Percentiles rank a stretch among this genome's conserved stretches.
phyloP scores from a whole-genome alignment of 2,888 invertebrate species.

The Leptinotarsa juncta region DNA sequence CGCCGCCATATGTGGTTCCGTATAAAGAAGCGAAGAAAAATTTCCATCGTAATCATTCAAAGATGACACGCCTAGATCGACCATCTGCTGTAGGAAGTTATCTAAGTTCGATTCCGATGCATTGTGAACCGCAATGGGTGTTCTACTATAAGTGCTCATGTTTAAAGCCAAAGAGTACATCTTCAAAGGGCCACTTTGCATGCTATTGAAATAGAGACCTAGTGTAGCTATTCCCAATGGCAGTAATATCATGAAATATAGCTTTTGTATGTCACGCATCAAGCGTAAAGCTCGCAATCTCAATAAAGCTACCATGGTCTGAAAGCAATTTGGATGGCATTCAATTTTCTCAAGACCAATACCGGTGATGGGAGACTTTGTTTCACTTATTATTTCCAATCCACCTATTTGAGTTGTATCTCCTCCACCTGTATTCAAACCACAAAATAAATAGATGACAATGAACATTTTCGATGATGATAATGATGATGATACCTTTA shows the following conservation, averaged over 20 bases:
- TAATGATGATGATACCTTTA: slow-evolving; percentile 45
- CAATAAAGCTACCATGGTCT: slow-evolving; percentile 76
- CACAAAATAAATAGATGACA: background rate
- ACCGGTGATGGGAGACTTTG: slow-evolving; percentile 70
- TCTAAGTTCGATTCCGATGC: slow-evolving; percentile 64
- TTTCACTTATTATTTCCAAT: slow-evolving; percentile 65
- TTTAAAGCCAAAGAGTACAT: slow-evolving; percentile 74
- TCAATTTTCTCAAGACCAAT: slow-evolving; percentile 74
- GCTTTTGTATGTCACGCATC: slow-evolving; percentile 74
- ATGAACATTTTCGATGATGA: background rate
- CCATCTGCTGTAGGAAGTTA: slow-evolving; percentile 59
- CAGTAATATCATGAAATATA: slow-evolving; percentile 80
- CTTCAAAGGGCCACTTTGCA: slow-evolving; percentile 73
- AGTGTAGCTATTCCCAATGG: slow-evolving; percentile 77
- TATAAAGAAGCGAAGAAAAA: slow-evolving; percentile 72
- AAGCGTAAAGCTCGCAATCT: slow-evolving; percentile 75
- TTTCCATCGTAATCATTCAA: slow-evolving; percentile 74
- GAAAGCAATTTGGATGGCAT: slow-evolving; percentile 72
- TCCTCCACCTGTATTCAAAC: slow-evolving; percentile 64
- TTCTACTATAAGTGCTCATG: slow-evolving; percentile 72
- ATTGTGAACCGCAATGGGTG: slow-evolving; percentile 73
- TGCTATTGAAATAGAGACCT: slow-evolving; percentile 73
- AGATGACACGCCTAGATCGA: slow-evolving; percentile 60
- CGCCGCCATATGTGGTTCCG: slow-evolving; percentile 76
- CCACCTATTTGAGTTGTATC: slow-evolving; percentile 62